These are phyloP conservation scores for Manis pentadactyla DNA, from an alignment of 2,797 vertebrate genomes.

Conservation along the genomic window DNA sequence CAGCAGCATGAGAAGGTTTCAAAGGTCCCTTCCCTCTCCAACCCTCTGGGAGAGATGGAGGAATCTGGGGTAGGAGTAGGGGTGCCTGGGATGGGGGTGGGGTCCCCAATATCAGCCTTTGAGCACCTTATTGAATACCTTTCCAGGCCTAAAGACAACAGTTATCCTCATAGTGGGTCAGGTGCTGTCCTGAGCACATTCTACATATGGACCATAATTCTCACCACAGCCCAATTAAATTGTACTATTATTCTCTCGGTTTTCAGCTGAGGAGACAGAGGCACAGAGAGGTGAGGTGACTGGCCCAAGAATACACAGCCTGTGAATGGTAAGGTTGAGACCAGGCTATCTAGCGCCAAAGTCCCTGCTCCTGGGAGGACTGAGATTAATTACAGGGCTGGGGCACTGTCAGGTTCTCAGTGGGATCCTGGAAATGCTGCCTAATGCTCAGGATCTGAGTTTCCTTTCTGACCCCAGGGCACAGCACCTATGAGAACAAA, in stretches of 20 bases:
- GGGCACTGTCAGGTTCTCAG: not conserved
- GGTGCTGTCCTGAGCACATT: not conserved
- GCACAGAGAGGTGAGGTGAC: not conserved
- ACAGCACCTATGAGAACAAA: not conserved
- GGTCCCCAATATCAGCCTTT: not conserved
- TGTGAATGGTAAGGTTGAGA: not conserved
- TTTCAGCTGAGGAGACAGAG: not conserved
- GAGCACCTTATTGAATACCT: not conserved
- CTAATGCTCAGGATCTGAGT: not conserved
- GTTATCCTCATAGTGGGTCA: not conserved
- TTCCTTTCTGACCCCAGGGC: slow-evolving; percentile 24
- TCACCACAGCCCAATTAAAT: not conserved
- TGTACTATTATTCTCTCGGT: not conserved
- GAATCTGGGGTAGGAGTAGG: too few species aligned
- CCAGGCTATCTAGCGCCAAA: not conserved
- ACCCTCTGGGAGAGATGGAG: not conserved
- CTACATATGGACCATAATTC: not conserved
- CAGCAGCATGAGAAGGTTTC: fast-evolving
- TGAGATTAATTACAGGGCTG: not conserved
- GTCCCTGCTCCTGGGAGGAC: not conserved
- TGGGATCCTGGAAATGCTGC: not conserved
- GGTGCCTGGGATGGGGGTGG: not conserved
- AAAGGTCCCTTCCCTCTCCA: not conserved
- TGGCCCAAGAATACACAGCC: not conserved
- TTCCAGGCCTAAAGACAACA: not conserved